phyloP scores from a whole-genome alignment of 2,113 vertebrate species.

The Murina feae region DNA sequence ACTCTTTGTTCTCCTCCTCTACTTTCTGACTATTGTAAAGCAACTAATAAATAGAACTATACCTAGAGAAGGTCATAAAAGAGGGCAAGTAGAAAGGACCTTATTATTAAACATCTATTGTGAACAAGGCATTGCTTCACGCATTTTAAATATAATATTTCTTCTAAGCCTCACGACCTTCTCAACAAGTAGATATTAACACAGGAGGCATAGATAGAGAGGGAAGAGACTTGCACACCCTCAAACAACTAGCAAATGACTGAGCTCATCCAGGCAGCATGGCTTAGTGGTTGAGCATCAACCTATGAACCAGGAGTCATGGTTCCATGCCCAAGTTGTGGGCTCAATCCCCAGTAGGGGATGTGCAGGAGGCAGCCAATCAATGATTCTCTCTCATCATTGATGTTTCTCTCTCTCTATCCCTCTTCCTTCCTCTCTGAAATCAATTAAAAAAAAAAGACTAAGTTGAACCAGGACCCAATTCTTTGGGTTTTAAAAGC shows the following conservation, averaged over 20 bases:
- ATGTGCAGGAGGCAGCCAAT: no score
- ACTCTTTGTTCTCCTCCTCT: conserved; percentile 31
- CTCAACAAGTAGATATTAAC: conserved; percentile 17
- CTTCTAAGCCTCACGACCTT: not conserved
- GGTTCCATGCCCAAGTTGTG: no score
- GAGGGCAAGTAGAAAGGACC: not conserved
- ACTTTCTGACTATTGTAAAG: conserved; percentile 39
- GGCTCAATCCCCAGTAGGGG: no score
- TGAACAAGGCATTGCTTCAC: not conserved
- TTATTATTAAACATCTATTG: conserved; percentile 2
- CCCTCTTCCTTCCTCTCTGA: no score
- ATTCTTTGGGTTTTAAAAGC: not conserved
- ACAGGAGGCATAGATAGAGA: not conserved
- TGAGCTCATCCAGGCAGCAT: not conserved
- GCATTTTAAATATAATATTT: not conserved
- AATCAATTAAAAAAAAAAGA: not conserved
- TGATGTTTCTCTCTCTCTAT: no score
- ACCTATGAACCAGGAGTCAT: no score
- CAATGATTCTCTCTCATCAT: no score
- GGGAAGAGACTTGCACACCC: not conserved
- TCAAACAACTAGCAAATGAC: not conserved
- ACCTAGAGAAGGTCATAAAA: not conserved
- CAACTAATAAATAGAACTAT: not conserved
- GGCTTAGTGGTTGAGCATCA: no score
- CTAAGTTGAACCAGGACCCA: not conserved